These are phyloP conservation scores for Gastracanthus pulcherrimus DNA, from an alignment of 2,888 invertebrate species.

Conservation along the genomic window DNA sequence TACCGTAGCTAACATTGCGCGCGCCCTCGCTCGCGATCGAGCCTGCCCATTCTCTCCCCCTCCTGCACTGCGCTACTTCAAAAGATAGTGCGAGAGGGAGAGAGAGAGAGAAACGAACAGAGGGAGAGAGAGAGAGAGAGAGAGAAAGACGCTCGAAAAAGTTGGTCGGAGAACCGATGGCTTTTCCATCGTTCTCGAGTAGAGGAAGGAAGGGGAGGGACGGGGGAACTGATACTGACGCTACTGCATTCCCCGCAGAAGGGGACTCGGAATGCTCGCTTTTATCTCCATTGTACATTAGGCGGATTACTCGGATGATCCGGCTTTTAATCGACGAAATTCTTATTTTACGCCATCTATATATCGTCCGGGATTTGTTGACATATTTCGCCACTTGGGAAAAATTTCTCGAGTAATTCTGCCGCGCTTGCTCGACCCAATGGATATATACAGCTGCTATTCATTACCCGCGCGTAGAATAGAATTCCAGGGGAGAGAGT, in stretches of 20 bases:
- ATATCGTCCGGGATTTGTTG: neutral
- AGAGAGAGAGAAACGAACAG: neutral
- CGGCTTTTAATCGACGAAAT: conserved; percentile 51
- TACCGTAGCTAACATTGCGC: conserved; percentile 15
- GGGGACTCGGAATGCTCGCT: conserved; percentile 15
- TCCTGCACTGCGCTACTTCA: neutral
- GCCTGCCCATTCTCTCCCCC: conserved; percentile 13
- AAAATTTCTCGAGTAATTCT: neutral
- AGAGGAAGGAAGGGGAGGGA: too few relatives aligned
- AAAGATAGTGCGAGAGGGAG: neutral
- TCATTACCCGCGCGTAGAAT: neutral
- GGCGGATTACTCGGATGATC: conserved; percentile 53
- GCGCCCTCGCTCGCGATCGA: too few relatives aligned
- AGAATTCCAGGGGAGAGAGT: too few relatives aligned
- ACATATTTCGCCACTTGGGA: conserved; percentile 17
- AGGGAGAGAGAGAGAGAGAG: neutral
- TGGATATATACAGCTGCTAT: neutral
- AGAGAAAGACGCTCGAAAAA: conserved; percentile 13
- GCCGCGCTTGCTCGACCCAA: neutral
- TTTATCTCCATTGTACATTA: conserved; percentile 54
- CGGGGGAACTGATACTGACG: neutral
- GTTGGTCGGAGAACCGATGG: conserved; percentile 45
- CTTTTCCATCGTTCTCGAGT: conserved; percentile 54
- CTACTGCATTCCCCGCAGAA: neutral
- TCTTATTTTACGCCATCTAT: conserved; percentile 27